These are phyloP conservation scores for Hoplostethus mediterraneus DNA, from an alignment of 2,797 vertebrate species.

Conservation along the genomic window DNA sequence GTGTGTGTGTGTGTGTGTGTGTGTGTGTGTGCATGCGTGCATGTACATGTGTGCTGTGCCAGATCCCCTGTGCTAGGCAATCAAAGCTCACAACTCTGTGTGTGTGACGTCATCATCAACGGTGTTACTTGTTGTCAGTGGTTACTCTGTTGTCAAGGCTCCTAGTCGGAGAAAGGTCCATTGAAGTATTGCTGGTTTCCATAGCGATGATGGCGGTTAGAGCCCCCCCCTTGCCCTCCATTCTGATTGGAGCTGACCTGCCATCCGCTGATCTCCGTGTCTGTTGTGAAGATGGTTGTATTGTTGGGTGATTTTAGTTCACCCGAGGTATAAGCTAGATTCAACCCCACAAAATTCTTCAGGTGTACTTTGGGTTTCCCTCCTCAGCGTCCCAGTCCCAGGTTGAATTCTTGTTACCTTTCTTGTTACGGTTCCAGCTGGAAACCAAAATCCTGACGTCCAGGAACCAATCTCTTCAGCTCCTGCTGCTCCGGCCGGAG, in stretches of 20 bases:
- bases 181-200: slow-evolving; percentile 62
- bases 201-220: slow-evolving; percentile 35
- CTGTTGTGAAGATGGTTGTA: slow-evolving; percentile 6
- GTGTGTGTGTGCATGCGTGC: neutral
- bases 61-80: neutral
- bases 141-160: slow-evolving; percentile 54
- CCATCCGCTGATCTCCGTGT: slow-evolving; percentile 20
- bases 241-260: slow-evolving; percentile 35
- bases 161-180: slow-evolving; percentile 58
- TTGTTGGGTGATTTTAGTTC: neutral
- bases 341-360: neutral
- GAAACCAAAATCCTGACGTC: neutral
- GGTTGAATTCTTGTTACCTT: neutral
- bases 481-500: neutral
- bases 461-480: neutral
- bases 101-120: slow-evolving; percentile 21
- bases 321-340: neutral
- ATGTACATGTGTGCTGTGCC: neutral
- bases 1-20: neutral
- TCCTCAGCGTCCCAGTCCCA: neutral
- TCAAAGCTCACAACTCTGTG: slow-evolving; percentile 36
- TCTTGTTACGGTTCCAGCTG: neutral
- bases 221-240: slow-evolving; percentile 12
- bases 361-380: neutral
- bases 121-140: slow-evolving; percentile 44